phyloP scores from a whole-genome alignment of 2,113 vertebrate species.

The Dipodomys merriami region DNA sequence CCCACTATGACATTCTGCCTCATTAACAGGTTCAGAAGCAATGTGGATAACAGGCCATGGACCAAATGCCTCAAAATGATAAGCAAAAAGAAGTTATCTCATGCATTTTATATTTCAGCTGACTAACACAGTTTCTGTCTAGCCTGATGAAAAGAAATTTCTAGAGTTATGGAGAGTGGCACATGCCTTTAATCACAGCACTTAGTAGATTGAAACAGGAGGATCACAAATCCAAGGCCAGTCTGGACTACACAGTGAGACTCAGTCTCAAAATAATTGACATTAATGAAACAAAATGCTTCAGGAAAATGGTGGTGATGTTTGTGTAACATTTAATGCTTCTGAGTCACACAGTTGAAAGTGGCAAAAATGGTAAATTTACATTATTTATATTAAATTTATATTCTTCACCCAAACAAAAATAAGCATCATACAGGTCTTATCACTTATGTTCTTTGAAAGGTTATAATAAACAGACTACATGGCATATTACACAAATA shows the following conservation, averaged over 20 bases:
- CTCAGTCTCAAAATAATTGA: too few relatives aligned
- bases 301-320: not conserved
- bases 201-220: too few relatives aligned
- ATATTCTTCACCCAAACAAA: not conserved
- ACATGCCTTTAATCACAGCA: too few relatives aligned
- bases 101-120: not conserved
- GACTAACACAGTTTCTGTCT: not conserved
- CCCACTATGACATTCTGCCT: too few relatives aligned
- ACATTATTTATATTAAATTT: not conserved
- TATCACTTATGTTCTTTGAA: not conserved
- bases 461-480: not conserved
- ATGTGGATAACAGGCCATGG: too few relatives aligned
- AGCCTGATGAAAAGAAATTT: not conserved
- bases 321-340: not conserved
- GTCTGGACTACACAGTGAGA: too few relatives aligned
- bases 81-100: not conserved
- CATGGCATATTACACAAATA: too few relatives aligned
- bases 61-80: not conserved
- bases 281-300: too few relatives aligned
- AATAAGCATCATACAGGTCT: not conserved
- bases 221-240: too few relatives aligned
- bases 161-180: not conserved
- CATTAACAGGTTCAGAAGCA: not conserved
- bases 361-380: not conserved
- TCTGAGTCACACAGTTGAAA: not conserved